phyloP scores from a whole-genome alignment of 1,140 invertebrate species.

The Orius insidiosus region DNA sequence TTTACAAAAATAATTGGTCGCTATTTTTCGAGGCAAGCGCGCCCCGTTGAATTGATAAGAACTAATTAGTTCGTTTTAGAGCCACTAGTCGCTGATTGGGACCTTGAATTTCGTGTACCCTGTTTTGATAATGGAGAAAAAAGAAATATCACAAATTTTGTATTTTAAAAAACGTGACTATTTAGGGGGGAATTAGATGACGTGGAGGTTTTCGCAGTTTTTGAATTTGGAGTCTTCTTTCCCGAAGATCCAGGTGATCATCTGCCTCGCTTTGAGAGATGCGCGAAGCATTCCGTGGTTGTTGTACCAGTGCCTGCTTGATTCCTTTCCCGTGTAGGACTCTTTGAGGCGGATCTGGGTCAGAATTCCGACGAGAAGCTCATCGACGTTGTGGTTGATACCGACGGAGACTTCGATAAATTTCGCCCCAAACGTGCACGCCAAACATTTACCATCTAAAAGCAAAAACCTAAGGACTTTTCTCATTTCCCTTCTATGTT shows the following conservation, averaged over 20 bases:
- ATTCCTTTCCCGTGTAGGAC: slow-evolving; percentile 16
- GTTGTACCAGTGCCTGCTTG: slow-evolving; percentile 36
- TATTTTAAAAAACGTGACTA: too few relatives aligned
- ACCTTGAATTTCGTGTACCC: too few relatives aligned
- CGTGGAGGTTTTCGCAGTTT: slow-evolving; percentile 76
- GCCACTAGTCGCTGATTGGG: too few relatives aligned
- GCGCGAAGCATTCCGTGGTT: slow-evolving; percentile 61
- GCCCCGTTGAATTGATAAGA: too few relatives aligned
- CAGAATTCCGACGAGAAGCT: slow-evolving; percentile 61
- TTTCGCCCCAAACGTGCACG: slow-evolving; percentile 67
- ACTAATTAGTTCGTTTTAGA: too few relatives aligned
- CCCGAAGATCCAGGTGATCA: slow-evolving; percentile 76
- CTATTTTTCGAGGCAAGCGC: too few relatives aligned
- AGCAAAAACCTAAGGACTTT: slow-evolving; percentile 15
- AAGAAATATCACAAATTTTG: too few relatives aligned
- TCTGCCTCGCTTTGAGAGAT: slow-evolving; percentile 73
- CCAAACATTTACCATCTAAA: slow-evolving; percentile 70
- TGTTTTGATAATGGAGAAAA: too few relatives aligned
- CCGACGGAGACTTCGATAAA: slow-evolving; percentile 80
- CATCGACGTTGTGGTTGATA: slow-evolving; percentile 80
- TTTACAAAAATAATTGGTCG: too few relatives aligned
- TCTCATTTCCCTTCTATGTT: slow-evolving; percentile 19
- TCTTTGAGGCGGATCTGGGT: slow-evolving; percentile 49
- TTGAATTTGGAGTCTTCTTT: slow-evolving; percentile 81
- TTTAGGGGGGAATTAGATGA: slow-evolving; percentile 37